Evolutionary conservation across 37 sponge, comb jelly and placozoan genomes (phyloP), one percentile per base, ranked within the genome.

Genomic region (Crambe crambe): DNA sequence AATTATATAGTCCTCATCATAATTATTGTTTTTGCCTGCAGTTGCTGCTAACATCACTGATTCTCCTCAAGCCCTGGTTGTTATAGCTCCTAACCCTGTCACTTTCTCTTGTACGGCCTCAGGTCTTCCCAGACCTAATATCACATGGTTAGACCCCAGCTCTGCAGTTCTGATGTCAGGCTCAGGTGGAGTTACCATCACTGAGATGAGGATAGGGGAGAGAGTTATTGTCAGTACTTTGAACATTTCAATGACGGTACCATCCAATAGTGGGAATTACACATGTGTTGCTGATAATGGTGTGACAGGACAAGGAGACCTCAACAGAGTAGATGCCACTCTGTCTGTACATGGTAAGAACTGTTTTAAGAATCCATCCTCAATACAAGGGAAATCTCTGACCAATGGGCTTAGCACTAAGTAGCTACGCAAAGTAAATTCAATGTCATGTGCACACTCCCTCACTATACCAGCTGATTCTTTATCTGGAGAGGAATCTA

Each of bases 281-380:
- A 56, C 51, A 20, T 90, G 91, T 85, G 66, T 62, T 18, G 86
- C 91, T 71, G 42, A 32, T 36, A 90, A 90, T 73, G 76, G 56
- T 23, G 69, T 80, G 51, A 47, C 12, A 47, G 51, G 51, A 47
- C 51, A 12, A 47, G 34, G 73, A 38, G 51, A 47, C 12, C 10
- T 47, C 10, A 47, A 47, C 51, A 47, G 51, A 47, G 12, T 12
- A 12, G 12, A 12, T 47, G 51, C 51, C 6, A 47, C 12, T 47
- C 51, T 47, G 12, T 15, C 51, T 15, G 51, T 47, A 47, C 12
- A 47, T 47, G 51, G 51, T 47, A 8, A 30, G 31, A 20, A 29
- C 15, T 30, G 15, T n/a, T n/a, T n/a, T n/a, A n/a, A n/a, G n/a
- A n/a, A n/a, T n/a, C n/a, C n/a, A n/a, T n/a, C n/a, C n/a, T n/a